phyloP scores from a whole-genome alignment of 2,797 vertebrate species.

The Cossypha dichroa region DNA sequence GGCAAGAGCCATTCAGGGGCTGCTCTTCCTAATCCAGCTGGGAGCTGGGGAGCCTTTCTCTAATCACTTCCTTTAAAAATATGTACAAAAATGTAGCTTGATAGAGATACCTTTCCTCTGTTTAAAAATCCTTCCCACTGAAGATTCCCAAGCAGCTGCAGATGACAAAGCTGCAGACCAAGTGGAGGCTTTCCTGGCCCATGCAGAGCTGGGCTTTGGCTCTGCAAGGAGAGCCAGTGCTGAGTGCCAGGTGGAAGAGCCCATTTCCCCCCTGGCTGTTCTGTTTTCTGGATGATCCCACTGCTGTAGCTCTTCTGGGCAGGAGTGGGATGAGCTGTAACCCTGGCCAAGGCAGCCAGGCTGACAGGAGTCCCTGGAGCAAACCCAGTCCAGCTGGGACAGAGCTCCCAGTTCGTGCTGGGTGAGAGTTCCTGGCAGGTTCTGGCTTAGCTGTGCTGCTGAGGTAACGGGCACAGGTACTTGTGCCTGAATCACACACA shows the following conservation, averaged over 20 bases:
- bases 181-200: background rate
- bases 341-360: background rate
- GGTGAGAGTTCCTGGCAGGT: background rate
- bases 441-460: background rate
- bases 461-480: background rate
- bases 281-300: background rate
- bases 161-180: background rate
- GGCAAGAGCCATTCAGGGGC: background rate
- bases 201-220: background rate
- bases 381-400: background rate
- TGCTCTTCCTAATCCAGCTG: background rate
- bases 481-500: slow-evolving; percentile 19
- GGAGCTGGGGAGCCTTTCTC: background rate
- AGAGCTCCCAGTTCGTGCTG: background rate
- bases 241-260: background rate
- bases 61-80: background rate
- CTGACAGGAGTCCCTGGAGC: background rate
- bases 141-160: background rate
- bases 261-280: background rate
- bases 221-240: background rate
- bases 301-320: background rate
- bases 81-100: accelerated
- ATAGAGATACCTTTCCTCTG: background rate
- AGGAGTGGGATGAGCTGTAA: background rate
- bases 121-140: background rate